Evolutionary conservation across 2,113 vertebrate species (phyloP).

Genomic region (Anguilla japonica): DNA sequence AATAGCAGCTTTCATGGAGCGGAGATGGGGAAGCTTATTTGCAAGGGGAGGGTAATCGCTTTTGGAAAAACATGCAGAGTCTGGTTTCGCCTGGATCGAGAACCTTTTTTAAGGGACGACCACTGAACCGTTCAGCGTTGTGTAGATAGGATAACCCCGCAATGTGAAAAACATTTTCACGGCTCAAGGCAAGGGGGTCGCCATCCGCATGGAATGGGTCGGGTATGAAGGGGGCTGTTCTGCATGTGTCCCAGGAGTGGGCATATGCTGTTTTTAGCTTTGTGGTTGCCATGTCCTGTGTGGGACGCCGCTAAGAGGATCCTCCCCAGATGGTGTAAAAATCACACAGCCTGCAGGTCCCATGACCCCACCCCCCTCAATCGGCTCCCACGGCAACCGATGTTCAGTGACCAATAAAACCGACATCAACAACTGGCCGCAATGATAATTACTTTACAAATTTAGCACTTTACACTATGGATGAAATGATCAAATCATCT

Average conservation of each 20-base stretch:
- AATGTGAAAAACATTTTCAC: too few relatives aligned
- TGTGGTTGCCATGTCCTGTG: not conserved
- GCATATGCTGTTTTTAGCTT: not conserved
- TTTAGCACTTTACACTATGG: not conserved
- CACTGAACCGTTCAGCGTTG: too few relatives aligned
- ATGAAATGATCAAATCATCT: not conserved
- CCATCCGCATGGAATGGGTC: too few relatives aligned
- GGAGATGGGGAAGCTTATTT: not conserved
- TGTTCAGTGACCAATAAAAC: not conserved
- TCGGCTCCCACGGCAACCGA: constrained; percentile 4
- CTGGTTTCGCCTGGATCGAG: too few relatives aligned
- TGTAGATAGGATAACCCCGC: too few relatives aligned
- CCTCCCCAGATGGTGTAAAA: constrained; percentile 41
- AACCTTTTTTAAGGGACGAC: too few relatives aligned
- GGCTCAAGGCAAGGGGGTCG: too few relatives aligned
- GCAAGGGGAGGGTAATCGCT: not conserved
- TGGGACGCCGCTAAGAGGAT: constrained; percentile 2
- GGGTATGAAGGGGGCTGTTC: not conserved
- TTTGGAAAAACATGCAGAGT: too few relatives aligned
- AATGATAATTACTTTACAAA: not conserved
- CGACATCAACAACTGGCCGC: constrained; percentile 19
- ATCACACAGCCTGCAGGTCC: constrained; percentile 27
- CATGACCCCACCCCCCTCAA: constrained; percentile 11
- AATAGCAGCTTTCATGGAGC: not conserved
- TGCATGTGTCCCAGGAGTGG: not conserved